Evolutionary conservation across 2,888 invertebrate genomes (phyloP).

Genomic region (Eupithecia exiguata): DNA sequence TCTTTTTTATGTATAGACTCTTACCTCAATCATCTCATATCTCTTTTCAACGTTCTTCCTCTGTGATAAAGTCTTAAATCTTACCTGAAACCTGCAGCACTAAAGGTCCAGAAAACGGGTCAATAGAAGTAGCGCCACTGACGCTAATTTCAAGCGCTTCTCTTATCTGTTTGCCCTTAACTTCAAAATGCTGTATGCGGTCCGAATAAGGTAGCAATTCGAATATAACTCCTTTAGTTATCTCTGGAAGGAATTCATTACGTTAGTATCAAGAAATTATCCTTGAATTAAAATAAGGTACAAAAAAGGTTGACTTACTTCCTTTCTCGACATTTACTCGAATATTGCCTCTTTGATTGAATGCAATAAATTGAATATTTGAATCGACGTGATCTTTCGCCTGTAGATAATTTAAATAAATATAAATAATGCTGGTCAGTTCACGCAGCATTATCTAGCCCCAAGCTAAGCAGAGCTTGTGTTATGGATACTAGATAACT

Average conservation of each 20-base stretch:
- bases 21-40: no score
- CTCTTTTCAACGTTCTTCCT: no score
- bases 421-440: no score
- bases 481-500: no score
- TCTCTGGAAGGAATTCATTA: slow-evolving; percentile 59
- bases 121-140: slow-evolving; percentile 31
- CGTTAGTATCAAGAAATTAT: not conserved
- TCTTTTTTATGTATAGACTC: no score
- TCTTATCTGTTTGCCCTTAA: slow-evolving; percentile 84
- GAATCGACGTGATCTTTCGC: slow-evolving; percentile 35
- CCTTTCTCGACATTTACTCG: slow-evolving; percentile 83
- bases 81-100: slow-evolving; percentile 82
- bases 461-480: no score
- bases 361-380: slow-evolving; percentile 41
- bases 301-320: slow-evolving; percentile 65
- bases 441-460: no score
- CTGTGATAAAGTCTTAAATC: not conserved
- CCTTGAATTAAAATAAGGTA: not conserved
- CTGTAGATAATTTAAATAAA: slow-evolving; percentile 30
- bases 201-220: slow-evolving; percentile 88
- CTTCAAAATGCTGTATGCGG: slow-evolving; percentile 84
- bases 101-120: slow-evolving; percentile 59
- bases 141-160: slow-evolving; percentile 80
- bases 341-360: slow-evolving; percentile 85
- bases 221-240: slow-evolving; percentile 86